Base-by-base conservation (phyloP, 2,113 vertebrate genomes). In the Dipodomys merriami region DNA sequence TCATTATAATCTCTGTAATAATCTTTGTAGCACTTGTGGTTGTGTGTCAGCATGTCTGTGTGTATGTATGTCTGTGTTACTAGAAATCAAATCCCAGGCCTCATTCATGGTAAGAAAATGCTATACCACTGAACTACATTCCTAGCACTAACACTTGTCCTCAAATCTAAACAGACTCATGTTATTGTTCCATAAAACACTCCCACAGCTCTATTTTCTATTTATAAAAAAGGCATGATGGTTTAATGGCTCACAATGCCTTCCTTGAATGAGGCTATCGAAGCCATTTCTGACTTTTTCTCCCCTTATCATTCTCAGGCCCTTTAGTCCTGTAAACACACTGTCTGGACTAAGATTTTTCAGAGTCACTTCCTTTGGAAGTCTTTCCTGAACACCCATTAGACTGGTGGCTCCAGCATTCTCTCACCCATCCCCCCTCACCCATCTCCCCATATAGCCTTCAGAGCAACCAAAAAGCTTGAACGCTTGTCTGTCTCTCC, bases 121-220 rank as follows among this genome's bases (percentile, higher is more conserved):
- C 23, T 10, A 25, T 67, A 39, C 71, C 71, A 73, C 33, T 35
- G 33, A 73, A 29, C 71, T 23, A 39, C 33, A 73, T 29, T 39
- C n/a, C 33, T 20, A 73, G 19, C 7, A 20, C 18, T 23, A 83
- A 60, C 20, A 78, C 7, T 83, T 33, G 46, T 91, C 57, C 30
- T 39, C 60, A 88, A 90, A 77, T 79, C 33, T 67, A 68, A 86
- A 86, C 1, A 7, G 65, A 78, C 87, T 65, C 62, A 13, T 67
- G 22, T 62, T 81, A 8, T 83, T 46, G 20, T 90, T 94, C 53
- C 23, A 49, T 49, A 64, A 62, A 83, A 82, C 62, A 49, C 33
- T 69, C 83, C 10, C 23, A 33, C 67, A 11, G 15, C 16, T 90
- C 33, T 72, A 0, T 30, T 80, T 84, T 67, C 65, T 53, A 20